Percentiles rank a stretch among this genome's conserved stretches.
Evolutionary conservation across 2,113 vertebrate species (phyloP).

Genomic region (human (Homo sapiens)): GRCh38 chr5:25801001-25801500

Average conservation of each 20-base stretch:
- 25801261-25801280: not conserved
- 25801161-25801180: rapidly evolving
- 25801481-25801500: not conserved
- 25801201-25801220: not conserved
- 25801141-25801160: not conserved
- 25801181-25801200: not conserved
- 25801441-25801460: not conserved
- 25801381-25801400: not conserved
- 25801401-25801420: not conserved
- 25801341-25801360: not conserved
- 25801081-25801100: not conserved
- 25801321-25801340: not conserved
- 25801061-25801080: not conserved
- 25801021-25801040: not conserved
- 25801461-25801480: not conserved
- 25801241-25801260: not conserved
- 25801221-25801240: not conserved
- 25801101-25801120: not conserved
- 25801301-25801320: not conserved
- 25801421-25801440: not conserved
- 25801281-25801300: not conserved
- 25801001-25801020: not conserved
- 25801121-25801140: not conserved
- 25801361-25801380: not conserved
- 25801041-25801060: not conserved